Evolutionary conservation across 2,113 vertebrate species (phyloP).

Genomic region (Arothron firmamentum): DNA sequence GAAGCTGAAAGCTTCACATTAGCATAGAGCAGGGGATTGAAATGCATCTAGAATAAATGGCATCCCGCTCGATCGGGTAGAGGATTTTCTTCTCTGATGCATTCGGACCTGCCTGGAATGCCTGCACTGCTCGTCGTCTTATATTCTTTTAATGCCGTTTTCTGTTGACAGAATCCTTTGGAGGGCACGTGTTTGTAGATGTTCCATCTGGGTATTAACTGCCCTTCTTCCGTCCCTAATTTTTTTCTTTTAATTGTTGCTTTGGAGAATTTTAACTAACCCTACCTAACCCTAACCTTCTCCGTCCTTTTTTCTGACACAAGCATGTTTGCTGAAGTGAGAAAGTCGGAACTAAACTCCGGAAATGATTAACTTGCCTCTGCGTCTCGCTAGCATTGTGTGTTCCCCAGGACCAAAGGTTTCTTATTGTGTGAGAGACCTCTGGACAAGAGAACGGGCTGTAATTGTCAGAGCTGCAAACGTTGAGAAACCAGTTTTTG

Average conservation of each 20-base stretch:
- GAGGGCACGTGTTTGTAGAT: not conserved
- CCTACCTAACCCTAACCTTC: not conserved
- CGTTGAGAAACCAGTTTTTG: not conserved
- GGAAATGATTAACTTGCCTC: slow-evolving; percentile 13
- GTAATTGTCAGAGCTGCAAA: not conserved
- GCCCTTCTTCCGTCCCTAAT: not conserved
- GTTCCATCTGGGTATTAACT: not conserved
- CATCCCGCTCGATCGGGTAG: not conserved
- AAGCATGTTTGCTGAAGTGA: slow-evolving; percentile 11
- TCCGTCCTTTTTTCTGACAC: slow-evolving; percentile 3
- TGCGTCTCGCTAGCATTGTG: slow-evolving; percentile 6
- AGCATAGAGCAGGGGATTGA: slow-evolving; percentile 9
- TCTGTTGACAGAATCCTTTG: not conserved
- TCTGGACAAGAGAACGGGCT: not conserved
- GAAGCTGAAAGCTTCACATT: slow-evolving; percentile 15
- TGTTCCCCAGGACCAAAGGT: too few relatives aligned
- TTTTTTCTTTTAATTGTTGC: not conserved
- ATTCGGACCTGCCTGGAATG: not conserved
- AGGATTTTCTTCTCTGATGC: too few relatives aligned
- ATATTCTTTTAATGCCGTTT: not conserved
- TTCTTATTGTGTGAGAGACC: too few relatives aligned
- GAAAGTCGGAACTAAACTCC: slow-evolving; percentile 5
- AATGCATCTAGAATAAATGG: slow-evolving; percentile 9
- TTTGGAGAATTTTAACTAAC: not conserved
- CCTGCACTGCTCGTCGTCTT: not conserved